phyloP scores from a whole-genome alignment of 2,797 vertebrate genomes.

The Spinus olivaceus region DNA sequence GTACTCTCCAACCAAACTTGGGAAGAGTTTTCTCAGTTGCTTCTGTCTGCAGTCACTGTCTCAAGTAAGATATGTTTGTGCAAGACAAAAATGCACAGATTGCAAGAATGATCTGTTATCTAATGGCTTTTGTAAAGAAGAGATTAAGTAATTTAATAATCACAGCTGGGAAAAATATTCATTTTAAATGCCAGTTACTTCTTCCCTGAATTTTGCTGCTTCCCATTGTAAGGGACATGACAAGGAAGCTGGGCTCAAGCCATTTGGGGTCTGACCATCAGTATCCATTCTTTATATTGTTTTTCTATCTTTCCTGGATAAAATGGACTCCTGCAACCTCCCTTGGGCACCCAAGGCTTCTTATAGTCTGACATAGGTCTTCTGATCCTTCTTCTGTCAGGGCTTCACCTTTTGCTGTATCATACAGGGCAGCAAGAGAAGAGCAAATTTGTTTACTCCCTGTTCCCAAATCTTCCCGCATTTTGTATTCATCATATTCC shows the following conservation, averaged over 20 bases:
- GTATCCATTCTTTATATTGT: neutral
- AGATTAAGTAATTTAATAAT: neutral
- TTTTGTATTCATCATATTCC: neutral
- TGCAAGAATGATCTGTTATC: neutral
- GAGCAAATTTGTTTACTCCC: neutral
- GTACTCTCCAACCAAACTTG: accelerated
- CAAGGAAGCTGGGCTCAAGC: neutral
- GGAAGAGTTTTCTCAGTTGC: neutral
- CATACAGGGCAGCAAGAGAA: neutral
- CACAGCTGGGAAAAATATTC: neutral
- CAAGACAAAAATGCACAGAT: neutral
- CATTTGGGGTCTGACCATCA: neutral
- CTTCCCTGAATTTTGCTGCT: neutral
- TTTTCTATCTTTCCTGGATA: neutral
- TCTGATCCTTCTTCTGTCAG: neutral
- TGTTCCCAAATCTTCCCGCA: neutral
- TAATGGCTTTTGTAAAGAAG: neutral
- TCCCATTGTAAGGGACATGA: accelerated
- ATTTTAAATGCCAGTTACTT: neutral
- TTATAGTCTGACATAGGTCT: neutral
- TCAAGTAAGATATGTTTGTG: neutral
- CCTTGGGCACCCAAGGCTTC: neutral
- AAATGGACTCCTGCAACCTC: neutral
- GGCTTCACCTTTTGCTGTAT: neutral
- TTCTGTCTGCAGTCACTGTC: neutral